Conservation (phyloP, 2,888 invertebrate species). For the Cephus nigrinus region DNA sequence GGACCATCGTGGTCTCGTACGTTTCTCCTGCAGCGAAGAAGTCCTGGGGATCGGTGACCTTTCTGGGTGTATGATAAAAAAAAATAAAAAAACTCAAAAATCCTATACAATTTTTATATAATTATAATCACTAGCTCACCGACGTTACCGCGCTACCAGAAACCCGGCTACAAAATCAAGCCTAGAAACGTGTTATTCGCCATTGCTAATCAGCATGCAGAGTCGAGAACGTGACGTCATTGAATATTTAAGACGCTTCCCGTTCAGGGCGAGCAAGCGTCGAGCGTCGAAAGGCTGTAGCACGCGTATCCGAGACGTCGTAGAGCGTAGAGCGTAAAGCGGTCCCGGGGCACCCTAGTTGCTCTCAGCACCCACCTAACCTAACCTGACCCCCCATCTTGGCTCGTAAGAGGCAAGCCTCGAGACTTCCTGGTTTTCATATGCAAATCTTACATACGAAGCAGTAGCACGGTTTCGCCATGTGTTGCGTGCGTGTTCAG, state of each 20-base stretch:
- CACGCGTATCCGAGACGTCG: too few relatives aligned
- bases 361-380: conserved; percentile 41
- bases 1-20: conserved; percentile 2
- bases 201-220: conserved; percentile 61
- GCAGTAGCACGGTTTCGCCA: conserved; percentile 40
- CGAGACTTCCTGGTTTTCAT: conserved; percentile 62
- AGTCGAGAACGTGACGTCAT: conserved; percentile 60
- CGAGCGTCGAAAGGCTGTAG: too few relatives aligned
- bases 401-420: conserved; percentile 57
- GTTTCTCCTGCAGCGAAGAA: too few relatives aligned
- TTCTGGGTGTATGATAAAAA: too few relatives aligned
- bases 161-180: conserved; percentile 53
- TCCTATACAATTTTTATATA: too few relatives aligned
- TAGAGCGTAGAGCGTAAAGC: conserved; percentile 22
- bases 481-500: conserved; percentile 35
- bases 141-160: not conserved
- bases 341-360: conserved; percentile 30
- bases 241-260: conserved; percentile 62
- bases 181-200: conserved; percentile 56
- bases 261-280: too few relatives aligned
- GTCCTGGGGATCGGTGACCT: too few relatives aligned
- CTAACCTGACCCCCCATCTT: conserved; percentile 47
- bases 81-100: too few relatives aligned
- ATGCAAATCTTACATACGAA: conserved; percentile 57
- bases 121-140: not conserved